A percentile compares a stretch with the other conserved stretches of the same genome.
These are phyloP conservation scores for Eremophila alpestris DNA, from an alignment of 2,797 vertebrate genomes.

Conservation along the genomic window DNA sequence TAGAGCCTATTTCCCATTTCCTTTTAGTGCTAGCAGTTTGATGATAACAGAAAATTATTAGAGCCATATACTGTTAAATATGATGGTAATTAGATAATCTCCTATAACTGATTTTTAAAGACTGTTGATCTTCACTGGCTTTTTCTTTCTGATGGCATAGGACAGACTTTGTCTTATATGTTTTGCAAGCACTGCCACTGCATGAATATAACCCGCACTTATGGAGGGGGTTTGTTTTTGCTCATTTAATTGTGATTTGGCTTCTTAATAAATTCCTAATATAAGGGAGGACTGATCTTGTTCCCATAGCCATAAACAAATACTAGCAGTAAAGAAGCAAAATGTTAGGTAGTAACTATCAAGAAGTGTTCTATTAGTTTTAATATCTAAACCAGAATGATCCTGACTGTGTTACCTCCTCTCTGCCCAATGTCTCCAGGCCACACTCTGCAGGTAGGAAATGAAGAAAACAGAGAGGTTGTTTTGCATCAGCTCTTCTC, in stretches of 20 bases:
- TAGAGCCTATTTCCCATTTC: not conserved
- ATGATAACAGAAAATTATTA: constrained; percentile 36
- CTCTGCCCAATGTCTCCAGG: not conserved
- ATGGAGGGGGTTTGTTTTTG: not conserved
- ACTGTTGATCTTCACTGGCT: not conserved
- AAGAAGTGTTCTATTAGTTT: not conserved
- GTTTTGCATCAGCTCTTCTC: not conserved
- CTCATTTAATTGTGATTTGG: not conserved
- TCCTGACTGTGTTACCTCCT: not conserved
- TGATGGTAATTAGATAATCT: constrained; percentile 27
- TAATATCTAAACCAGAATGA: not conserved
- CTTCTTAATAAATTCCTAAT: not conserved
- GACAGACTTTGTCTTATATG: not conserved
- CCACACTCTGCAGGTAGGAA: not conserved
- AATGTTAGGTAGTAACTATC: not conserved
- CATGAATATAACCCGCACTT: not conserved
- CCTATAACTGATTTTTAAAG: not conserved
- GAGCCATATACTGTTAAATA: constrained; percentile 20
- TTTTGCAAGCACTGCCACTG: not conserved
- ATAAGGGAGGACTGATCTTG: not conserved
- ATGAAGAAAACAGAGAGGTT: not conserved
- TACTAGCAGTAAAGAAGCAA: not conserved
- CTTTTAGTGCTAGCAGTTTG: not conserved
- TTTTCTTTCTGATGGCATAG: not conserved
- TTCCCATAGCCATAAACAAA: not conserved